These are phyloP conservation scores for Xylota segnis DNA, from an alignment of 2,888 invertebrate genomes.

Conservation along the genomic window DNA sequence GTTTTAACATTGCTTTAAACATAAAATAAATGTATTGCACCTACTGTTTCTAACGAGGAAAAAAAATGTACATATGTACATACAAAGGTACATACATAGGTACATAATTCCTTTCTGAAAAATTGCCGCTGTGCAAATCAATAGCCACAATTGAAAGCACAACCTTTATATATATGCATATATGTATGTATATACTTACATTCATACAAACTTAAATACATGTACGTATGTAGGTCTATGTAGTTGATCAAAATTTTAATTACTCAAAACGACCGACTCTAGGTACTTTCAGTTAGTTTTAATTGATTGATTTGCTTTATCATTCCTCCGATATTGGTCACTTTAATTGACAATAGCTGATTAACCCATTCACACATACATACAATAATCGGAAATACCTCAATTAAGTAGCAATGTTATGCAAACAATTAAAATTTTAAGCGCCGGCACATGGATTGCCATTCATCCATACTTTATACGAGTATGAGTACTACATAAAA, in stretches of 20 bases:
- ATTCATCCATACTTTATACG: constrained; percentile 27
- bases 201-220: no score
- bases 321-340: constrained; percentile 21
- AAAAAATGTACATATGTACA: no score
- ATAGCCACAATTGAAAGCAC: not conserved
- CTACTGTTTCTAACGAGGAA: not conserved
- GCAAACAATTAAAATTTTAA: constrained; percentile 30
- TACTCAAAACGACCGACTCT: constrained; percentile 28
- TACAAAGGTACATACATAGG: no score
- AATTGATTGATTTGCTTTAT: constrained; percentile 44
- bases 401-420: not conserved
- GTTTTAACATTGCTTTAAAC: constrained; percentile 19
- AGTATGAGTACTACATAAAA: constrained; percentile 34
- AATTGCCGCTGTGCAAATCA: constrained; percentile 14
- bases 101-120: not conserved
- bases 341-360: constrained; percentile 31
- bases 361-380: constrained; percentile 5
- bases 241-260: constrained; percentile 33
- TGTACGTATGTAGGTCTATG: not conserved
- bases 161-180: not conserved
- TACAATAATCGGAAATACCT: constrained; percentile 8
- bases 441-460: constrained; percentile 39
- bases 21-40: not conserved
- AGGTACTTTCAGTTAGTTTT: not conserved
- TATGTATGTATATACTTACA: no score